Percentiles rank a stretch among this genome's conserved stretches.
Evolutionary conservation across 2,888 invertebrate species (phyloP).

Genomic region (Torymus texanus): DNA sequence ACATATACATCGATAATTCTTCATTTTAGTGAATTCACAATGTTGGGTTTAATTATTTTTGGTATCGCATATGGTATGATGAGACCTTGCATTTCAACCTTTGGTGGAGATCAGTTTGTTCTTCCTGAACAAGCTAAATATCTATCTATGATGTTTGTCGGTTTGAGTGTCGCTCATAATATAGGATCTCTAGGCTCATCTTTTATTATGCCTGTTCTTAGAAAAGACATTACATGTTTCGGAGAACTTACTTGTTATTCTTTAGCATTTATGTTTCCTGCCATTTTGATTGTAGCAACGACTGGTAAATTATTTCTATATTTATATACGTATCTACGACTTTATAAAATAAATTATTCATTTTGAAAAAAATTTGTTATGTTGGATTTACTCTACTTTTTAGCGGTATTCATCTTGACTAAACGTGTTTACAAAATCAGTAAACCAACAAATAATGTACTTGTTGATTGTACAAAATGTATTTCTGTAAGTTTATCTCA

Average conservation of each 20-base stretch:
- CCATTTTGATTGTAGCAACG: slow-evolving; percentile 88
- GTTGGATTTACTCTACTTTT: slow-evolving; percentile 61
- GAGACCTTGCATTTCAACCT: slow-evolving; percentile 95
- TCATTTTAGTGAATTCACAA: slow-evolving; percentile 78
- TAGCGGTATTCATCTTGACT: slow-evolving; percentile 89
- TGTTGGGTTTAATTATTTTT: slow-evolving; percentile 84
- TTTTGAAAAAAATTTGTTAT: too few relatives aligned
- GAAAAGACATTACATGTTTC: slow-evolving; percentile 87
- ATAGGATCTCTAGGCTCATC: slow-evolving; percentile 92
- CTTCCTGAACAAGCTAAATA: slow-evolving; percentile 87
- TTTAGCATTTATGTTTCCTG: slow-evolving; percentile 92
- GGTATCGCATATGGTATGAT: slow-evolving; percentile 95
- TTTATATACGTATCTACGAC: too few relatives aligned
- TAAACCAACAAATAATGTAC: slow-evolving; percentile 88
- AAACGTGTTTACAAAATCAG: slow-evolving; percentile 85
- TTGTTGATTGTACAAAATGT: slow-evolving; percentile 85
- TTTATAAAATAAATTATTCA: too few relatives aligned
- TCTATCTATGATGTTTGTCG: slow-evolving; percentile 90
- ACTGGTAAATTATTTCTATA: slow-evolving; percentile 77
- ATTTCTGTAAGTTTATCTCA: slow-evolving; percentile 81
- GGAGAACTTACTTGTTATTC: slow-evolving; percentile 87
- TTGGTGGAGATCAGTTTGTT: slow-evolving; percentile 95
- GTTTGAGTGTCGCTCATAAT: slow-evolving; percentile 96
- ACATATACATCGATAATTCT: background rate
- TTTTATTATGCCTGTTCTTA: slow-evolving; percentile 89